Conservation (phyloP, 2,113 vertebrate species). For the Puntigrus tetrazona region DNA sequence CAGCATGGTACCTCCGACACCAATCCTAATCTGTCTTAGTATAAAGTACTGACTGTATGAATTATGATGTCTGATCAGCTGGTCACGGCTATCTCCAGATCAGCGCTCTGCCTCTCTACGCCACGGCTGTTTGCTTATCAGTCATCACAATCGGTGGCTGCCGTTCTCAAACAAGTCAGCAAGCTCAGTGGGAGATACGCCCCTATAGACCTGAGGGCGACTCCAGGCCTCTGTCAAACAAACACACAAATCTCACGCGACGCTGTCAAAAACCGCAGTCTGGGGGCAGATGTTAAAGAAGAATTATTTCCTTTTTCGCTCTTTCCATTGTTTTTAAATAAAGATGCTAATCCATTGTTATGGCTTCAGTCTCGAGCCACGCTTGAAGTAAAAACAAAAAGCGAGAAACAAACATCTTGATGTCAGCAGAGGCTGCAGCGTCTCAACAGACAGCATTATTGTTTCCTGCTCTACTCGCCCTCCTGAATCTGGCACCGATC, state of each 20-base stretch:
- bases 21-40: background rate
- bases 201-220: background rate
- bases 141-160: constrained; percentile 15
- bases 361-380: constrained; percentile 53
- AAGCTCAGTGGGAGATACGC: background rate
- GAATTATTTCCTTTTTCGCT: background rate
- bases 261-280: background rate
- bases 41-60: background rate
- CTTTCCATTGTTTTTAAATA: constrained; percentile 19
- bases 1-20: no score
- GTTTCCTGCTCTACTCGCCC: constrained; percentile 71
- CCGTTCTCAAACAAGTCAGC: constrained; percentile 8
- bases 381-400: constrained; percentile 48
- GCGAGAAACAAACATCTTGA: constrained; percentile 52
- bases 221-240: background rate
- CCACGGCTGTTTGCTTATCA: background rate
- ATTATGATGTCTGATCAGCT: background rate
- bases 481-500: constrained; percentile 85
- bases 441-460: constrained; percentile 68
- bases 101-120: background rate
- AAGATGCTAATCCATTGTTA: constrained; percentile 62
- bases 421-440: constrained; percentile 54
- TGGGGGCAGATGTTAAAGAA: constrained; percentile 6
- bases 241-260: background rate
- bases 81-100: background rate